Conservation (phyloP, 1,140 invertebrate genomes). For the Euwallacea similis region DNA sequence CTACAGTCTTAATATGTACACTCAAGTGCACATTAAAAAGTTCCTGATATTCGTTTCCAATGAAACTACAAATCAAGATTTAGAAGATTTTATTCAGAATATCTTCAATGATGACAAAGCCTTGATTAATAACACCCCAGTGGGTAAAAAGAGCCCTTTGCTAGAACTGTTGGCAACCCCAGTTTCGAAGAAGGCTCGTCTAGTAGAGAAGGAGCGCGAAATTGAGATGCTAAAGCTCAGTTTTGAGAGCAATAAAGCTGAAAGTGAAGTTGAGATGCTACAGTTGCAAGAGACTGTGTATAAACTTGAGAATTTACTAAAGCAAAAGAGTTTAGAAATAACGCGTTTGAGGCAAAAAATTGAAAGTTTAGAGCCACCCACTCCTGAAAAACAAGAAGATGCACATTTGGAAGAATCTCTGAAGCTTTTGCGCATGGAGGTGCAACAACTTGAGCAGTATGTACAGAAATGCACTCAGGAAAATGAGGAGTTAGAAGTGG, state of each 20-base stretch:
- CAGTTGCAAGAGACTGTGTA: slow-evolving; percentile 42
- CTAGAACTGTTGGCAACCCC: slow-evolving; percentile 47
- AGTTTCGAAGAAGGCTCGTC: slow-evolving; percentile 34
- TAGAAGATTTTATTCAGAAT: slow-evolving; percentile 19
- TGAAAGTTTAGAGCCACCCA: slow-evolving; percentile 36
- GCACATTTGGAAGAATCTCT: slow-evolving; percentile 36
- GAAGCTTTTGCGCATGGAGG: slow-evolving; percentile 40
- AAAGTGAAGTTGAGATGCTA: slow-evolving; percentile 46
- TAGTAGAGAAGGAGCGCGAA: slow-evolving; percentile 44
- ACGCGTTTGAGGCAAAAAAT: slow-evolving; percentile 42
- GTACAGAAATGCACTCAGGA: slow-evolving; percentile 45
- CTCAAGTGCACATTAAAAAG: slow-evolving; percentile 46
- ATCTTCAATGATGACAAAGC: slow-evolving; percentile 19
- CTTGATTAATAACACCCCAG: slow-evolving; percentile 17
- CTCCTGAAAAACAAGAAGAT: slow-evolving; percentile 42
- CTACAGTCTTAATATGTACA: slow-evolving; percentile 40
- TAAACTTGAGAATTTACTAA: slow-evolving; percentile 41
- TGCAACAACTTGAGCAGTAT: slow-evolving; percentile 47
- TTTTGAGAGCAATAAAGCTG: slow-evolving; percentile 46
- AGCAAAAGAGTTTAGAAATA: slow-evolving; percentile 43
- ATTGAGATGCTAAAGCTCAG: slow-evolving; percentile 43
- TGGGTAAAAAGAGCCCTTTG: slow-evolving; percentile 43
- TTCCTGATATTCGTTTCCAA: slow-evolving; percentile 45
- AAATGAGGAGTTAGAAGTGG: slow-evolving; percentile 42
- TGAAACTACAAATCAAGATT: slow-evolving; percentile 43